phyloP scores from a whole-genome alignment of 2,797 vertebrate genomes.

The Arremon aurantiirostris region DNA sequence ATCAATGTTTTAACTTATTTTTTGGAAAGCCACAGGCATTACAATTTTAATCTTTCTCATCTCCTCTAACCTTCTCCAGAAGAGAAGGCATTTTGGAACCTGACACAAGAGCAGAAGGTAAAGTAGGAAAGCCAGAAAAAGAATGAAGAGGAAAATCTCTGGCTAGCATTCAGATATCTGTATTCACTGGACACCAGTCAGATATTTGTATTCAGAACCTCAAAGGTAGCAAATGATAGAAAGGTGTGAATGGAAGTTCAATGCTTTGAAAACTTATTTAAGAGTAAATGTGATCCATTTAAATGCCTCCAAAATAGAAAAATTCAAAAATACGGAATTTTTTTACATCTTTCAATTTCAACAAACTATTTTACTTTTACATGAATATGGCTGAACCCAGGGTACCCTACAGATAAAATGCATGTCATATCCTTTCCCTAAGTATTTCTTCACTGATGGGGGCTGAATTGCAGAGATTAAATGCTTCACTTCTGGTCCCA shows the following conservation, averaged over 20 bases:
- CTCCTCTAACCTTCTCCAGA: neutral
- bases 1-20: conserved; percentile 13
- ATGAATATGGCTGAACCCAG: neutral
- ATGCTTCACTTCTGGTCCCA: neutral
- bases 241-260: conserved; percentile 32
- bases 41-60: neutral
- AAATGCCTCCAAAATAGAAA: conserved; percentile 5
- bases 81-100: neutral
- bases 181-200: neutral
- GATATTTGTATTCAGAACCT: conserved; percentile 17
- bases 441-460: neutral
- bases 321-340: neutral
- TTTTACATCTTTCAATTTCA: neutral
- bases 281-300: neutral
- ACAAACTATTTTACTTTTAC: neutral
- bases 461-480: neutral
- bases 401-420: neutral
- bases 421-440: neutral
- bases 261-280: conserved; percentile 40
- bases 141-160: neutral
- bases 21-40: neutral
- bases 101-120: neutral
- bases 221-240: neutral
- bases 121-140: neutral
- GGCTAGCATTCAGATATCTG: neutral